These are phyloP conservation scores for Argentina silus DNA, from an alignment of 2,797 vertebrate species.

Conservation along the genomic window DNA sequence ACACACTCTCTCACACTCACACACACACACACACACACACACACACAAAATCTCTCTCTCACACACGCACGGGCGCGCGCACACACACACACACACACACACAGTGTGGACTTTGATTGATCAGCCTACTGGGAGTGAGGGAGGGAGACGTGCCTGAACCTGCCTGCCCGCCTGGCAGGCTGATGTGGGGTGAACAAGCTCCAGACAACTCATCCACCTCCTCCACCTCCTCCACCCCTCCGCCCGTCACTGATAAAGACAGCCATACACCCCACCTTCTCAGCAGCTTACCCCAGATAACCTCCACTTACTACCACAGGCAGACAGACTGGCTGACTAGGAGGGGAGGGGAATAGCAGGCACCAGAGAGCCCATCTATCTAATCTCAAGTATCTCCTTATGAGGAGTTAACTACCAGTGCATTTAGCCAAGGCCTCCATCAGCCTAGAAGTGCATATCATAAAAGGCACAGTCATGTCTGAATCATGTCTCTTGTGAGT, in stretches of 20 bases:
- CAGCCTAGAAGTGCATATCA: too few species aligned
- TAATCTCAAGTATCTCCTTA: background rate
- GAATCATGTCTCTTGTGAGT: too few species aligned
- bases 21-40: constrained; percentile 2
- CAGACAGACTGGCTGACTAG: background rate
- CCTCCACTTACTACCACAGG: constrained; percentile 41
- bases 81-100: background rate
- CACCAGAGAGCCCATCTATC: background rate
- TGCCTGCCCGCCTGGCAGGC: constrained; percentile 16
- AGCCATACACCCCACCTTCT: constrained; percentile 4
- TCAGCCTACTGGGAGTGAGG: constrained; percentile 6
- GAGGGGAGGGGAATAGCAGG: background rate
- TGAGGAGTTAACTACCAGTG: background rate
- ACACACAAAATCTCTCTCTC: too few species aligned
- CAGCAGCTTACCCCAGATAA: constrained; percentile 44
- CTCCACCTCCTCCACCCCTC: constrained; percentile 14
- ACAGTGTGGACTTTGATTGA: background rate
- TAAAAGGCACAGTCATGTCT: too few species aligned
- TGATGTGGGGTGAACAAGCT: constrained; percentile 35
- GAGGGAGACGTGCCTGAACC: constrained; percentile 11
- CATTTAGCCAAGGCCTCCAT: background rate
- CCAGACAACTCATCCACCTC: constrained; percentile 32
- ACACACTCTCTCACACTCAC: background rate
- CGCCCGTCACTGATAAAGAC: constrained; percentile 33
- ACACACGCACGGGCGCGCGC: background rate